Conservation (phyloP, 1,140 invertebrate genomes). For the Bombus difficillimus region DNA sequence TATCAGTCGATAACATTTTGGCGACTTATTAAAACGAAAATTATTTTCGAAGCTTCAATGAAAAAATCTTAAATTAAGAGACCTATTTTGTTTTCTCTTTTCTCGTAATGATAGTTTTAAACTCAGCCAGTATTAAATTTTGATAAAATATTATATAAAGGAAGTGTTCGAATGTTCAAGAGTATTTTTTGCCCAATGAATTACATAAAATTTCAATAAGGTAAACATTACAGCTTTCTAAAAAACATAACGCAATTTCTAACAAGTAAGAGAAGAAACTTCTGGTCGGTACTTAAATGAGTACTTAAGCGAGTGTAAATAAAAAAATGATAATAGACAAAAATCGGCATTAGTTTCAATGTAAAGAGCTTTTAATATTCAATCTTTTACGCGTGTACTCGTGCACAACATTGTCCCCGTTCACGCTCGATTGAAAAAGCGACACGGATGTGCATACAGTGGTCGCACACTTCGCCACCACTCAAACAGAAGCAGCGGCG, state of each 20-base stretch:
- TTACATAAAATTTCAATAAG: neutral
- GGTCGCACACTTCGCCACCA: conserved; percentile 62
- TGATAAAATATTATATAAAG: neutral
- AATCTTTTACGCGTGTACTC: neutral
- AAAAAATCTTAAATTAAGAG: neutral
- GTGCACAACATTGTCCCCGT: neutral
- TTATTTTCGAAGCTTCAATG: neutral
- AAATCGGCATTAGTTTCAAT: neutral
- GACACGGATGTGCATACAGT: conserved; percentile 36
- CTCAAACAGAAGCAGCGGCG: conserved; percentile 51
- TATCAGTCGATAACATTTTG: neutral
- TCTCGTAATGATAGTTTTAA: neutral
- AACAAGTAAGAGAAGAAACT: neutral
- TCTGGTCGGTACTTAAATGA: neutral
- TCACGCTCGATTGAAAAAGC: conserved; percentile 33
- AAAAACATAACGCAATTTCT: neutral
- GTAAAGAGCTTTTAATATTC: neutral
- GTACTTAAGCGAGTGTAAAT: neutral
- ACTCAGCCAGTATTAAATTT: neutral
- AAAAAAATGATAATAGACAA: neutral
- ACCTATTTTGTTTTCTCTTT: neutral
- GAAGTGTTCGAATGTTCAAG: no score
- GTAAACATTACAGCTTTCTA: neutral
- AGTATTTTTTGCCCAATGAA: neutral
- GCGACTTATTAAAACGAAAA: neutral